These are phyloP conservation scores for Porites australiensis DNA, from an alignment of 64 coral and sea anemone species.

Conservation along the genomic window DNA sequence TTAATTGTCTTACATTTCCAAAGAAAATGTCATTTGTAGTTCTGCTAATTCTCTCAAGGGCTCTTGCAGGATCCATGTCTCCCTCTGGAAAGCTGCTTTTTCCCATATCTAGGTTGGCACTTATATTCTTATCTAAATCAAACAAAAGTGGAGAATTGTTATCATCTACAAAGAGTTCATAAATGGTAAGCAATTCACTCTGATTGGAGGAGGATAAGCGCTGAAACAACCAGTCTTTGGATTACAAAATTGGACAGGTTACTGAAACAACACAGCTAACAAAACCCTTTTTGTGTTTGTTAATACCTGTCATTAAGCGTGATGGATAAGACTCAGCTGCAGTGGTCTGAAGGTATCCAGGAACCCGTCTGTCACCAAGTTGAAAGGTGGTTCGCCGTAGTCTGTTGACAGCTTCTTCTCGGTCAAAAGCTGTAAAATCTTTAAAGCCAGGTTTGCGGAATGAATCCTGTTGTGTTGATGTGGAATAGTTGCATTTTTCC, in stretches of 20 bases:
- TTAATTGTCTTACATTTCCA: conserved; percentile 77
- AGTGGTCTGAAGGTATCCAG: conserved; percentile 69
- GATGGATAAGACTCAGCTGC: conserved; percentile 78
- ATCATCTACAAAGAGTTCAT: too few relatives aligned
- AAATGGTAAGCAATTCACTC: too few relatives aligned
- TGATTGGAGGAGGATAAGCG: too few relatives aligned
- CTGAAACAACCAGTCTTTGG: too few relatives aligned
- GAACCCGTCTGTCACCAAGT: conserved; percentile 81
- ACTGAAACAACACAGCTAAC: too few relatives aligned
- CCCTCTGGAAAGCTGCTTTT: conserved; percentile 89
- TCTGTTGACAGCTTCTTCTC: conserved; percentile 72
- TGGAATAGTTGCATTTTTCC: conserved; percentile 85
- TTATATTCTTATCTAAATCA: conserved; percentile 32
- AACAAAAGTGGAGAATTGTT: neutral
- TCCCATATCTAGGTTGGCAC: conserved; percentile 81
- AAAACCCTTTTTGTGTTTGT: too few relatives aligned
- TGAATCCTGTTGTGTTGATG: conserved; percentile 88
- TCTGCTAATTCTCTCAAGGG: conserved; percentile 78
- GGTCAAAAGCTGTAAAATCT: conserved; percentile 66
- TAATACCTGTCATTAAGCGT: conserved; percentile 41
- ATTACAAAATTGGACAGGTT: too few relatives aligned
- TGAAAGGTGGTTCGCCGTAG: conserved; percentile 87
- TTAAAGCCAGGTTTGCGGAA: conserved; percentile 46
- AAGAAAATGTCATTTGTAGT: conserved; percentile 93
- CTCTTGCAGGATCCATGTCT: conserved; percentile 78